These are phyloP conservation scores for Oreochromis niloticus DNA, from an alignment of 2,113 vertebrate genomes.

Conservation along the genomic window DNA sequence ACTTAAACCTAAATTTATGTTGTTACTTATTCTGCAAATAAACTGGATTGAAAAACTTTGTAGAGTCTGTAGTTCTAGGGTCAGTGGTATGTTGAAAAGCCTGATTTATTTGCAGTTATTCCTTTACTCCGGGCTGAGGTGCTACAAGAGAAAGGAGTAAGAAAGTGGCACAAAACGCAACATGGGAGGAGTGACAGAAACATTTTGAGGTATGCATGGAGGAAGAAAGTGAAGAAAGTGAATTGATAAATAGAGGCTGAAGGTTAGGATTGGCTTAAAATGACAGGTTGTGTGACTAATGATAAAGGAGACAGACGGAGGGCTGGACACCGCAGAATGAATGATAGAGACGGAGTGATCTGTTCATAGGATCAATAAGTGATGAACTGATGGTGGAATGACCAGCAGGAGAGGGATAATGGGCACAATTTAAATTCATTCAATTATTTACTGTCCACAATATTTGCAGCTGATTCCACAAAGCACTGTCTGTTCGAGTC, in stretches of 20 bases:
- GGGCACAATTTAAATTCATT: neutral
- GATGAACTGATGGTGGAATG: neutral
- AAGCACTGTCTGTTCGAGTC: neutral
- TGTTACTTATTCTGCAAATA: neutral
- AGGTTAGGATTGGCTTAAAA: neutral
- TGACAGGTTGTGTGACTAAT: neutral
- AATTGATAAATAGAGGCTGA: neutral
- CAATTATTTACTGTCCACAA: neutral
- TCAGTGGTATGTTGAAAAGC: neutral
- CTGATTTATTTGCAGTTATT: neutral
- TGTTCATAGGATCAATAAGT: neutral
- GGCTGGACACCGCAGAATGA: neutral
- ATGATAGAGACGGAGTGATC: neutral
- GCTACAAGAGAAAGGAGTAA: neutral
- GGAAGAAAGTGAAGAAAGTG: neutral
- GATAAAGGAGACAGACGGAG: neutral
- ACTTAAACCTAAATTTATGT: neutral
- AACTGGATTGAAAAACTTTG: no score
- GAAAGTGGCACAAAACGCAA: neutral
- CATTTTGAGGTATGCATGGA: neutral
- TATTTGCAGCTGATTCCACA: neutral
- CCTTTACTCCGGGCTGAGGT: neutral
- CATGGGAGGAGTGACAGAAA: neutral
- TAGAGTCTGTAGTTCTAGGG: no score
- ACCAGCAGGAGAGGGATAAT: neutral